phyloP scores from a whole-genome alignment of 2,888 invertebrate genomes.

The Apodemia mormo region DNA sequence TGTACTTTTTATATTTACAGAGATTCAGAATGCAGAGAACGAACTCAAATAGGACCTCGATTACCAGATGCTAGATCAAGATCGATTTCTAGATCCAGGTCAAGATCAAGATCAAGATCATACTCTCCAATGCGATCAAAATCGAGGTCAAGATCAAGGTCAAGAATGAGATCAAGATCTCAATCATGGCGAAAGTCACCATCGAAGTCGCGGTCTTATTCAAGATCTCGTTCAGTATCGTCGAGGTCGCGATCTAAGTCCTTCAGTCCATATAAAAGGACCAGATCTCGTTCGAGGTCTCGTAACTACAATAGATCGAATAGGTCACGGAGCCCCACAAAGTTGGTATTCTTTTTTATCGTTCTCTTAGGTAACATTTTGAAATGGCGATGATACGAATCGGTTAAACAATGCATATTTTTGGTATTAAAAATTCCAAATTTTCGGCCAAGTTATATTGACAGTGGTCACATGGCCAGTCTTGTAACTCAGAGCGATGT shows the following conservation, averaged over 20 bases:
- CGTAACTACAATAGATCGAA: slow-evolving; percentile 50
- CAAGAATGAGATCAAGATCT: slow-evolving; percentile 47
- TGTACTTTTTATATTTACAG: background rate
- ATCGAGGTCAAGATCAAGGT: slow-evolving; percentile 54
- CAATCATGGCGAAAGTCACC: slow-evolving; percentile 47
- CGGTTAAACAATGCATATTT: too few species aligned
- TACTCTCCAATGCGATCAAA: slow-evolving; percentile 53
- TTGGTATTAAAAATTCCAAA: background rate
- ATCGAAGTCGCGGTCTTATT: slow-evolving; percentile 38
- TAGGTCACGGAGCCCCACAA: slow-evolving; percentile 61
- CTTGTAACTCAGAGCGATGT: too few species aligned
- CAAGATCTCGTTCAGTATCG: slow-evolving; percentile 52
- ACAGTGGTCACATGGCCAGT: background rate
- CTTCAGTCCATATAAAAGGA: slow-evolving; percentile 59
- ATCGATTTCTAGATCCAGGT: slow-evolving; percentile 43
- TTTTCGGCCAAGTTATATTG: background rate
- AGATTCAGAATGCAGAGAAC: slow-evolving; percentile 42
- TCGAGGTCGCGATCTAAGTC: slow-evolving; percentile 56
- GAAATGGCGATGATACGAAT: background rate
- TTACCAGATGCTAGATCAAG: slow-evolving; percentile 46
- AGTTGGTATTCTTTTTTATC: slow-evolving; percentile 59
- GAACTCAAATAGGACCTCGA: slow-evolving; percentile 58
- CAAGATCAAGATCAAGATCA: slow-evolving; percentile 42
- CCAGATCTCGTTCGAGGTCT: slow-evolving; percentile 52
- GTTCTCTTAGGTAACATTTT: background rate